phyloP scores from a whole-genome alignment of 2,113 vertebrate genomes.

The Brachypodius melanocephalos region DNA sequence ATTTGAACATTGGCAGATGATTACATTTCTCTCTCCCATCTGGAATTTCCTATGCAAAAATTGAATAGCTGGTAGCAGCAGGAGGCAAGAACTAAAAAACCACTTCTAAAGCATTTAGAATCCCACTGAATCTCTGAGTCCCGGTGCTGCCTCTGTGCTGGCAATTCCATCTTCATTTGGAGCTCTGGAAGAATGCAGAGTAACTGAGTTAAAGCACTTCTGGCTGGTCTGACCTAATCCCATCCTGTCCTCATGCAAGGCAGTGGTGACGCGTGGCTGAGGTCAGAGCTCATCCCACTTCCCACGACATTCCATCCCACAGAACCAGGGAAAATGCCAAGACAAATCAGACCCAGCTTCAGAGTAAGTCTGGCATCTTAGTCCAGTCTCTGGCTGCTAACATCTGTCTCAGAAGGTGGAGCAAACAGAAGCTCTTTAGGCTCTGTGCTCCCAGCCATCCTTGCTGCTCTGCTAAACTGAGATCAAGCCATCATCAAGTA shows the following conservation, averaged over 20 bases:
- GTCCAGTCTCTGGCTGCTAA: background rate
- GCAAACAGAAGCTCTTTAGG: background rate
- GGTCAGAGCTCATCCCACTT: background rate
- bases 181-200: background rate
- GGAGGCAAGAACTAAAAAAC: background rate
- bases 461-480: background rate
- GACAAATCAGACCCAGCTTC: background rate
- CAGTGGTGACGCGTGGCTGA: background rate
- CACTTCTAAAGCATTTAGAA: background rate
- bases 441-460: rapidly evolving
- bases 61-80: background rate
- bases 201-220: background rate
- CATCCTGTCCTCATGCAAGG: rapidly evolving
- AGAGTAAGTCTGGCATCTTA: background rate
- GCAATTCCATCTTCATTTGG: background rate
- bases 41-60: background rate
- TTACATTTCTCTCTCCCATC: background rate
- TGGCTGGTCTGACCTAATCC: background rate
- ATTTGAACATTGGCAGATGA: background rate
- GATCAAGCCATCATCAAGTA: background rate
- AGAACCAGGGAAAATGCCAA: background rate
- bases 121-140: background rate
- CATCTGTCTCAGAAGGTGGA: background rate
- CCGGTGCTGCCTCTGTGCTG: rapidly evolving
- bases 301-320: rapidly evolving